Base-by-base conservation (phyloP, 2,113 vertebrate genomes). In the Oxyura jamaicensis region DNA sequence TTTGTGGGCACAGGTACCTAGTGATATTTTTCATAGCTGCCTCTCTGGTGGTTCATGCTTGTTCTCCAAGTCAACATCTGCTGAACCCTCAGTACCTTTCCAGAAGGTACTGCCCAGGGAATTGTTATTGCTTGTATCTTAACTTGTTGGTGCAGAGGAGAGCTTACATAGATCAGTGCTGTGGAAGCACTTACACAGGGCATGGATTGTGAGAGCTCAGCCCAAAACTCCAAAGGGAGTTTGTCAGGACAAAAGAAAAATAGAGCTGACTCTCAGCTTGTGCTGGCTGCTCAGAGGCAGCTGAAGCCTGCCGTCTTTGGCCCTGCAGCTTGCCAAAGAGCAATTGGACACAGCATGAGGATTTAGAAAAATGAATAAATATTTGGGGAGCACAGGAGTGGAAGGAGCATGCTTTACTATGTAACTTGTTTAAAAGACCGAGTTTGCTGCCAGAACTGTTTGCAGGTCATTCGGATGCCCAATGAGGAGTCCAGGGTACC, bases 341-440 rank as follows among this genome's bases (percentile, higher is more conserved):
- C 48, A 81, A 15, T 29, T 86, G 62, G 48, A 91, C 78, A 48
- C 53, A 82, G 83, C 86, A 84, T 13, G 53, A 73, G 50, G 39
- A 69, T 84, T 96, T 93, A 79, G 53, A 55, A 93, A 78, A 84
- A 73, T 9, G 23, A 84, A 62, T 91, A 96, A 97, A 76, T 95
- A 88, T 85, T 93, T 96, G 44, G 53, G 48, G 66, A 84, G 29
- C 44, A 28, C 73, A 89, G 26, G 23, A 75, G 74, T 90, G 46
- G 69, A 87, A 76, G 48, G 44, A 85, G 35, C 53, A 66, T 71
- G 31, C 21, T 94, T 93, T 44, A n/a, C 69, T 29, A 4, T 75
- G 33, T 71, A 60, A 62, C 29, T 86, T 88, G 42, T 75, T 88
- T 94, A 81, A 91, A 82, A 71, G 56, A 78, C n/a, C 22, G 10